Percentiles rank a stretch among this genome's conserved stretches.
phyloP scores from a whole-genome alignment of 2,888 invertebrate genomes.

The Labia minor region DNA sequence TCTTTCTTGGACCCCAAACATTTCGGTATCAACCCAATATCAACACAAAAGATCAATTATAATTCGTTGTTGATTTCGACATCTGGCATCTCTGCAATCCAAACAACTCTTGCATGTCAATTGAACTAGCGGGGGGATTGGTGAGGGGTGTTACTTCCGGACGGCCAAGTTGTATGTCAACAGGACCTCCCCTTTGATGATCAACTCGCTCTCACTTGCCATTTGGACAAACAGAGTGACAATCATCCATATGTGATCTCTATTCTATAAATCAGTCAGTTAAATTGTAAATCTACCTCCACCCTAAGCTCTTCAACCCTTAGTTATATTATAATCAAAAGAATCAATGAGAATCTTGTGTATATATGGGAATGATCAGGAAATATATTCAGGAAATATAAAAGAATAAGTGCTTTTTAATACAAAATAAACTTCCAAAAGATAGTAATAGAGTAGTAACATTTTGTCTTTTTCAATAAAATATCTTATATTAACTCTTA shows the following conservation, averaged over 20 bases:
- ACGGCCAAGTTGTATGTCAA: background rate
- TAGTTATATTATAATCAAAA: too few relatives aligned
- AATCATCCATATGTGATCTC: background rate
- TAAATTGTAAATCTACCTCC: background rate
- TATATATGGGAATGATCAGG: too few relatives aligned
- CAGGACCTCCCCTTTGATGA: slow-evolving; percentile 3
- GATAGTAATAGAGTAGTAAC: too few relatives aligned
- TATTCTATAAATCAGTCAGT: background rate
- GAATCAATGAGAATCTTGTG: too few relatives aligned
- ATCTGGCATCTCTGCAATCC: slow-evolving; percentile 13
- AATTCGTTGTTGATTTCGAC: background rate
- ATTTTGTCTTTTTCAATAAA: too few relatives aligned
- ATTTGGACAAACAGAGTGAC: background rate
- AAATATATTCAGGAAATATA: too few relatives aligned
- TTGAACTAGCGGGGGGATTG: background rate
- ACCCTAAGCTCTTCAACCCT: too few relatives aligned
- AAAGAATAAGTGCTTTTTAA: too few relatives aligned
- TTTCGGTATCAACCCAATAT: background rate
- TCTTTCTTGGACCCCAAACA: too few relatives aligned
- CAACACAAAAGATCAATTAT: slow-evolving; percentile 7
- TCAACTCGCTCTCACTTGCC: background rate
- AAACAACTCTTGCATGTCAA: slow-evolving; percentile 13
- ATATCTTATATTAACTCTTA: too few relatives aligned
- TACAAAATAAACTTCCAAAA: too few relatives aligned
- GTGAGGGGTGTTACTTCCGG: background rate